These are phyloP conservation scores for Smutsia temminckii DNA, from an alignment of 2,797 vertebrate species.

Conservation along the genomic window DNA sequence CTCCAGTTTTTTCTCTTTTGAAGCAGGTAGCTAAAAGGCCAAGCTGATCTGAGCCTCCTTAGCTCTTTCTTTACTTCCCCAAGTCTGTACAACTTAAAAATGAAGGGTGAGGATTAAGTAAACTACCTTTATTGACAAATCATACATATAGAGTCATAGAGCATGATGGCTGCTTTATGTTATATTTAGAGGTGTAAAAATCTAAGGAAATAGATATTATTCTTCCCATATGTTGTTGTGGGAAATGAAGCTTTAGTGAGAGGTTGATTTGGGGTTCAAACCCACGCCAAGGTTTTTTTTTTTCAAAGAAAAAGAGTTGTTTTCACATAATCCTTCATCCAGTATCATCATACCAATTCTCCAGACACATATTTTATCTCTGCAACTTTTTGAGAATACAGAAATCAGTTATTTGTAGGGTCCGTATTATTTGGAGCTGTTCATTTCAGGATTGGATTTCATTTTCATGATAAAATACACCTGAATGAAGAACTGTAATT, in stretches of 20 bases:
- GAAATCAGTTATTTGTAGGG: not conserved
- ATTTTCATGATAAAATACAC: not conserved
- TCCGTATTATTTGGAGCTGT: not conserved
- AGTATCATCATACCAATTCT: not conserved
- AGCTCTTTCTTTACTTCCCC: not conserved
- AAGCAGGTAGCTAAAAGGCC: not conserved
- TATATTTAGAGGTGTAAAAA: not conserved
- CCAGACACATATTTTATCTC: not conserved
- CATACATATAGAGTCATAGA: not conserved
- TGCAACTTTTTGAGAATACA: not conserved
- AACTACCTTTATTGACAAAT: not conserved
- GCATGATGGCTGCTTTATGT: not conserved
- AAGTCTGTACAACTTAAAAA: not conserved
- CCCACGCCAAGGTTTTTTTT: not conserved
- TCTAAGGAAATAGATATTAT: not conserved
- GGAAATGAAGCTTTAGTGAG: not conserved
- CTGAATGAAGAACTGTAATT: not conserved
- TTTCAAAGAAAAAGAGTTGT: not conserved
- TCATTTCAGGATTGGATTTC: not conserved
- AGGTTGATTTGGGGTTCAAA: not conserved
- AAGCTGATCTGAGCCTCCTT: not conserved
- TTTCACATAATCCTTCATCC: not conserved
- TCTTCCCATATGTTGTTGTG: not conserved
- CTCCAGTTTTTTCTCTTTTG: not conserved
- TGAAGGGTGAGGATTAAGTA: not conserved